Evolutionary conservation across 2,113 vertebrate genomes (phyloP), one percentile per base, ranked within the genome.

Genomic region (Clinocottus analis): DNA sequence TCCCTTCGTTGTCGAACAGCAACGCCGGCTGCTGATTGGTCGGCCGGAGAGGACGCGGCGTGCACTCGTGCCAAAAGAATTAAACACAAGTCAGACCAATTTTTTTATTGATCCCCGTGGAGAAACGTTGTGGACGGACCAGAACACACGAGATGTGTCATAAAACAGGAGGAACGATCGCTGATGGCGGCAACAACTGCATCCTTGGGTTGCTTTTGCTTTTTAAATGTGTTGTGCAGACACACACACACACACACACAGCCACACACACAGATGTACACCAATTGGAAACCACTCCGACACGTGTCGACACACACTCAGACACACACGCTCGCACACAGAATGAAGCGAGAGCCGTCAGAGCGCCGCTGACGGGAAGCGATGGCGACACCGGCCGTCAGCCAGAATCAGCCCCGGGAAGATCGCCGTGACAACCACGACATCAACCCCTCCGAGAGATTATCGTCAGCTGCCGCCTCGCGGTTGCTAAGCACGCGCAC

Each of bases 371-470:
- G 92, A 93, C 69, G 86, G 82, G 80, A 87, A 93, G 83, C 82
- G 70, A 87, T 85, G 87, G 80, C 92, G 91, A 92, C 91, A 92
- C 80, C 86, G 90, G 92, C 88, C 90, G 90, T 92, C 90, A 93
- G 85, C 85, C 73, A 82, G 72, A 88, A 93, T 91, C 88, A 91
- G 89, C 89, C 82, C 62, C 13, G 56, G 86, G 81, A 89, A 88
- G 88, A 91, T 92, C 83, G 87, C 78, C 75, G 88, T 92, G 92
- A 93, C 92, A 93, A 92, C 89, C 92, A 87, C 86, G 75, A 93
- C 91, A 90, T 86, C 65, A 86, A 92, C 81, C 91, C 89, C 90
- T 92, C 88, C 62, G 69, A 92, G 87, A 93, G 87, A 93, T 92
- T 92, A 92, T 88, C 87, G 51, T 92, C 91, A 90, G 85, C 81